Base-by-base conservation (phyloP, 2,888 invertebrate species). In the Pyralis farinalis region DNA sequence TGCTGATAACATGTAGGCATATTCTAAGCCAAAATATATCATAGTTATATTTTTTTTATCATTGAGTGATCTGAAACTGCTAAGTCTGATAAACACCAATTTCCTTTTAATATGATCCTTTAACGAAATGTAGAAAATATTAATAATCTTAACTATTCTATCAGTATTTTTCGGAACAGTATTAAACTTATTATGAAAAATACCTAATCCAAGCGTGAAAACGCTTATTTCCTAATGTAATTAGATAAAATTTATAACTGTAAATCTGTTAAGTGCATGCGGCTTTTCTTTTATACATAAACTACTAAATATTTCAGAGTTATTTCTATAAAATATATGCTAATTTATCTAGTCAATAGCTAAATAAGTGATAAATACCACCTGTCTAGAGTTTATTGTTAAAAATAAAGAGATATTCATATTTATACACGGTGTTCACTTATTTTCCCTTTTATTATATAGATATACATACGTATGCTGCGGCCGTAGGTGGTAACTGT, bases 351-450 rank as follows among this genome's bases (percentile, higher is more conserved):
- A 71, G 61, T 55, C 47, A 53, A 55, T 75, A 69, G 58, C 58
- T 63, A 58, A 60, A 56, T 75, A 74, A 73, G 74, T 75, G 69
- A 78, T 73, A 74, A 76, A 74, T 81, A 84, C 79, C 77, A 79
- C 76, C 79, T 85, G 81, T 85, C 81, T 84, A 86, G 80, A 84
- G 73, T 76, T 78, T 82, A 85, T 79, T 85, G 85, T 86, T 85
- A 77, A 63, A 67, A 81, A 82, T 86, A 87, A 86, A 86, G 78
- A 83, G 69, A 83, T 80, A 85, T 86, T 82, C 82, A 84, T 80
- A 85, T 83, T 81, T 69, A 74, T 52, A 58, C 57, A 48, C 46
- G 30, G 56, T 61, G 55, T 69, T 70, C 66, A 43, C 12, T 53
- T 60, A 56, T 43, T 44, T 34, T 11, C n/a, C n/a, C n/a, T n/a